A percentile compares a stretch with the other conserved stretches of the same genome.
These are phyloP conservation scores for Heliconius ismenius DNA, from an alignment of 2,888 invertebrate genomes.

Conservation along the genomic window DNA sequence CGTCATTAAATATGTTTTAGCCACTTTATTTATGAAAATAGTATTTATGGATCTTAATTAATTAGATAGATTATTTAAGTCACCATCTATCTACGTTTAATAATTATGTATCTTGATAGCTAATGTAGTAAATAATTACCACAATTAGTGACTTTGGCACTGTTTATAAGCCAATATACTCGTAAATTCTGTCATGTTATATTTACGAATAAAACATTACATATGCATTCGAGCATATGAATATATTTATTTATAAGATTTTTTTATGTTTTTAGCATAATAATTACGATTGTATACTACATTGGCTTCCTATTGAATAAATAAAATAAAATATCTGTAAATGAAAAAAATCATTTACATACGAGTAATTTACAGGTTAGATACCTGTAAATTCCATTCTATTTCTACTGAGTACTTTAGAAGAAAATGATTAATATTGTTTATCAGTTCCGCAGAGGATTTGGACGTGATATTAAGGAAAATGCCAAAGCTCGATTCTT, in stretches of 20 bases:
- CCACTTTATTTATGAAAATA: background rate
- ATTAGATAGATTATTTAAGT: conserved; percentile 2
- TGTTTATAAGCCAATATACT: conserved; percentile 18
- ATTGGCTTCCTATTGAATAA: too few relatives aligned
- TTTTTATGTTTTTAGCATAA: too few relatives aligned
- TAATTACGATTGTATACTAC: too few relatives aligned
- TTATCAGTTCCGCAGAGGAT: conserved; percentile 5
- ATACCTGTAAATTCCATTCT: background rate
- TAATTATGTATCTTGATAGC: conserved; percentile 16
- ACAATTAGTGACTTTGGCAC: conserved; percentile 51
- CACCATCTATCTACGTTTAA: background rate
- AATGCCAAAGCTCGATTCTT: conserved; percentile 13
- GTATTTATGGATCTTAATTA: conserved; percentile 2
- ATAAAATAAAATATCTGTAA: too few relatives aligned
- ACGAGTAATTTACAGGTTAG: background rate
- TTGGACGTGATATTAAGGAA: conserved; percentile 12
- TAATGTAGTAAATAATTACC: conserved; percentile 44
- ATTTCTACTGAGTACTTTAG: background rate
- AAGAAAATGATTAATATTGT: conserved; percentile 1
- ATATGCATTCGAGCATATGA: background rate
- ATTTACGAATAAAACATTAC: background rate
- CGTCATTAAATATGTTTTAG: background rate
- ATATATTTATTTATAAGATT: too few relatives aligned
- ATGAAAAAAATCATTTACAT: background rate
- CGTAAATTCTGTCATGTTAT: conserved; percentile 23